Evolutionary conservation across 2,113 vertebrate genomes (phyloP).

Genomic region (Daphoenositta chrysoptera): DNA sequence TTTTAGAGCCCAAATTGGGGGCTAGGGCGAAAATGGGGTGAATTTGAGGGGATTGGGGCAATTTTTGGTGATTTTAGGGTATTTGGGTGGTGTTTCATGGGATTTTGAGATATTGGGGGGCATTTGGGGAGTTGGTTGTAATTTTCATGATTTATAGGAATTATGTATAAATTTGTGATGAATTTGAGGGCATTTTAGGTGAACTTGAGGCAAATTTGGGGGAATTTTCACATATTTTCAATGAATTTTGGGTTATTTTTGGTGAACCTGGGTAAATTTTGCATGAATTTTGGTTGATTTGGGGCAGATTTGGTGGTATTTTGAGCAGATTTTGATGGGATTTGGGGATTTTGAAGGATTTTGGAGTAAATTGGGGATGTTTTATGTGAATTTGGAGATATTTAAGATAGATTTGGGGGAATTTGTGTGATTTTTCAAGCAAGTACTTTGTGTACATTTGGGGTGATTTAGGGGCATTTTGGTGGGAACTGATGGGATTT

Average conservation of each 20-base stretch:
- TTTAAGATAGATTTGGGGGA: too few relatives aligned
- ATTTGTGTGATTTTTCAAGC: too few relatives aligned
- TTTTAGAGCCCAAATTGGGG: accelerated
- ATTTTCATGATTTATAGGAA: background rate
- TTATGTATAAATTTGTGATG: background rate
- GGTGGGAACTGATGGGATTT: background rate
- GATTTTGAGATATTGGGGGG: background rate
- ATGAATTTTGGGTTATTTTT: background rate
- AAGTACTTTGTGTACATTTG: background rate
- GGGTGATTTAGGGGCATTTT: background rate
- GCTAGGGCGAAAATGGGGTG: accelerated
- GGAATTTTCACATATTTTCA: background rate
- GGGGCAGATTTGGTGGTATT: background rate
- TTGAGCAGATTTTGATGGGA: background rate
- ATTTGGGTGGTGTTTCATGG: background rate
- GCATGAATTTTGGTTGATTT: background rate
- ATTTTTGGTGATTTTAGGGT: background rate
- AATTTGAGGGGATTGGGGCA: background rate
- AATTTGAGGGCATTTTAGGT: background rate
- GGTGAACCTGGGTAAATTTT: accelerated
- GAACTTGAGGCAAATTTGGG: background rate
- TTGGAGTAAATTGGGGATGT: background rate
- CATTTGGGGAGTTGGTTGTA: background rate
- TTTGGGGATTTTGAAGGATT: background rate
- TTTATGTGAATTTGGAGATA: background rate